These are phyloP conservation scores for Pheosia tremula DNA, from an alignment of 2,888 invertebrate genomes.

Conservation along the genomic window DNA sequence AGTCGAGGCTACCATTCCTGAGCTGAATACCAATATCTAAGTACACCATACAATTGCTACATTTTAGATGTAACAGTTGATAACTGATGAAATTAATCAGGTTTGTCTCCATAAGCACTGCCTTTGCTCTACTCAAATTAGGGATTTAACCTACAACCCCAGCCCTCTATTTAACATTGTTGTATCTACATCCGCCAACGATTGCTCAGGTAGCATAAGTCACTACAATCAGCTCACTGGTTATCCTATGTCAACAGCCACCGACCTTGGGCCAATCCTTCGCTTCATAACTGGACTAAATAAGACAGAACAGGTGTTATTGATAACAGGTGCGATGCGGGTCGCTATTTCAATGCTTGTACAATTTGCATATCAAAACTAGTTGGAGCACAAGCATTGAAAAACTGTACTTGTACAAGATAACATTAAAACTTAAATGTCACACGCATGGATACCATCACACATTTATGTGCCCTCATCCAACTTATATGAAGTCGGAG, in stretches of 20 bases:
- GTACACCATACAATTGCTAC: no score
- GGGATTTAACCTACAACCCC: no score
- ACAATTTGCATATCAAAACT: constrained; percentile 1
- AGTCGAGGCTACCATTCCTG: no score
- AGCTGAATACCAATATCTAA: no score
- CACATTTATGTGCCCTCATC: no score
- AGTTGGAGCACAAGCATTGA: neutral
- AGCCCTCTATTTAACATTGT: no score
- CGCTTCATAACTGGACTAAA: constrained; percentile 11
- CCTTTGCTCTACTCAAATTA: no score
- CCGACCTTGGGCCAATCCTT: constrained; percentile 9
- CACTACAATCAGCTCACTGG: neutral
- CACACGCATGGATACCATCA: neutral
- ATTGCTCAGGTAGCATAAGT: constrained; percentile 1
- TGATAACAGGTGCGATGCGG: constrained; percentile 9
- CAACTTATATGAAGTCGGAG: no score
- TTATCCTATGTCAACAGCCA: constrained; percentile 8
- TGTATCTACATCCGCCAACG: neutral
- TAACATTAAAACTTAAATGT: neutral
- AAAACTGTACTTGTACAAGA: neutral
- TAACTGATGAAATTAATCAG: no score
- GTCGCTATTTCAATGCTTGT: neutral
- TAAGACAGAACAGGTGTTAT: constrained; percentile 4
- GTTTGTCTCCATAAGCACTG: no score
- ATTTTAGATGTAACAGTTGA: no score